phyloP scores from a whole-genome alignment of 2,113 vertebrate genomes.

The Pitta sordida region DNA sequence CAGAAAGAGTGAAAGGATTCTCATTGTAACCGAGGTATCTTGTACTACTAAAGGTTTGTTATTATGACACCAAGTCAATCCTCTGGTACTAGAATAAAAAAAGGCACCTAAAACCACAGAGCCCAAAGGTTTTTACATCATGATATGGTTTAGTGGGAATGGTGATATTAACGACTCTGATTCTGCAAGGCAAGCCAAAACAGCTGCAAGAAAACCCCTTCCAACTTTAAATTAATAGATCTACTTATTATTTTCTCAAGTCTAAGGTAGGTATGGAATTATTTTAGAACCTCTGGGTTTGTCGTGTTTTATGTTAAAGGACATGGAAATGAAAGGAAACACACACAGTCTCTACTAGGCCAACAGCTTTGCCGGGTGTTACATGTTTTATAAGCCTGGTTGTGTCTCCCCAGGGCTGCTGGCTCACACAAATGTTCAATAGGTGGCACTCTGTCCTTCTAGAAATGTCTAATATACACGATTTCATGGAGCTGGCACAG shows the following conservation, averaged over 20 bases:
- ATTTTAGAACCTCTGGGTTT: not conserved
- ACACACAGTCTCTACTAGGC: not conserved
- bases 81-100: not conserved
- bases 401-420: not conserved
- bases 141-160: not conserved
- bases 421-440: not conserved
- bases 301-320: not conserved
- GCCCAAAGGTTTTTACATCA: not conserved
- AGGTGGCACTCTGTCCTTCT: constrained; percentile 4
- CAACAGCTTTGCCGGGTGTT: not conserved
- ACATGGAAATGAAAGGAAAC: not conserved
- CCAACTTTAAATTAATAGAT: not conserved
- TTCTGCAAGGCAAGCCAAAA: not conserved
- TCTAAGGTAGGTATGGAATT: not conserved
- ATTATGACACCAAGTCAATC: not conserved
- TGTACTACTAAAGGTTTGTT: not conserved
- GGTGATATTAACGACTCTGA: not conserved
- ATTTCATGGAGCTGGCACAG: not conserved
- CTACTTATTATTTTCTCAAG: not conserved
- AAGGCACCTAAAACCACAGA: not conserved
- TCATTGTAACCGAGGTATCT: not conserved
- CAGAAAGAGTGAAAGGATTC: not conserved
- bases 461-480: not conserved
- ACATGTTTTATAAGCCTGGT: not conserved
- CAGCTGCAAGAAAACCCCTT: not conserved